Conservation (phyloP, 2,113 vertebrate species). For the Salvelinus sp. region DNA sequence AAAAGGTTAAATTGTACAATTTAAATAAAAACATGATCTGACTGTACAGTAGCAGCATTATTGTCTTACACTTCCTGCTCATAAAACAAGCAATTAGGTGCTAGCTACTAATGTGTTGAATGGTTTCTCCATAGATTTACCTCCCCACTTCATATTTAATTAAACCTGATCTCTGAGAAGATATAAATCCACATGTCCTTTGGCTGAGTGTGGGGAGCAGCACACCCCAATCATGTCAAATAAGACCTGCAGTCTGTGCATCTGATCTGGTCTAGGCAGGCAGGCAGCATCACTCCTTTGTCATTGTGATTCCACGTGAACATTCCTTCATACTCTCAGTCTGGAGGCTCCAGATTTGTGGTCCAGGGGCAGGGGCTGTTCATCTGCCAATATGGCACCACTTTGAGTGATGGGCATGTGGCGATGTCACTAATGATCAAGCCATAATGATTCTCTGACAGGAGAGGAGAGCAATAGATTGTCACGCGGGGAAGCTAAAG, state of each 20-base stretch:
- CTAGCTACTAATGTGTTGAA: neutral
- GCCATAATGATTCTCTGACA: slow-evolving; percentile 77
- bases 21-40: neutral
- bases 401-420: slow-evolving; percentile 74
- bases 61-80: neutral
- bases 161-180: slow-evolving; percentile 1
- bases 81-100: neutral
- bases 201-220: neutral
- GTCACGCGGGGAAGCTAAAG: slow-evolving; percentile 70
- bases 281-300: neutral
- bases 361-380: slow-evolving; percentile 59
- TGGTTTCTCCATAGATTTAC: neutral
- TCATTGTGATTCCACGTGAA: slow-evolving; percentile 28
- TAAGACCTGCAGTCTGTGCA: neutral
- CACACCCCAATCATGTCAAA: neutral
- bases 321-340: slow-evolving; percentile 38
- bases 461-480: slow-evolving; percentile 73
- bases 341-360: slow-evolving; percentile 60
- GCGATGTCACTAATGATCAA: slow-evolving; percentile 78
- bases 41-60: neutral
- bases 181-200: slow-evolving; percentile 1
- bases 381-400: slow-evolving; percentile 71
- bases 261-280: neutral
- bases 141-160: slow-evolving; percentile 1
- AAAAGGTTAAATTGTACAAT: no score